These are phyloP conservation scores for Amblyornis subalaris DNA, from an alignment of 2,113 vertebrate genomes.

Conservation along the genomic window DNA sequence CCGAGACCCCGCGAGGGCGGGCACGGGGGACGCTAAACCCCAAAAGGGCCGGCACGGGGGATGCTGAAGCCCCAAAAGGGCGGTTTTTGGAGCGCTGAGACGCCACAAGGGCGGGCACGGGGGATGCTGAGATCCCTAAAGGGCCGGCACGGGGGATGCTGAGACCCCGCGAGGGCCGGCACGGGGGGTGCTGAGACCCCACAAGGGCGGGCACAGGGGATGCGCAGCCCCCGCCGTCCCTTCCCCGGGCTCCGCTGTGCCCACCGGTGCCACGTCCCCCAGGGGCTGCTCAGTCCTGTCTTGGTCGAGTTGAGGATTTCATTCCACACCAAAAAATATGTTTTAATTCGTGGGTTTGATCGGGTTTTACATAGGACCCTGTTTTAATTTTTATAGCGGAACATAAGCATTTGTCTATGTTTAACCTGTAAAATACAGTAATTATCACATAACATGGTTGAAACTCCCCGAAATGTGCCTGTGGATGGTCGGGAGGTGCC, in stretches of 20 bases:
- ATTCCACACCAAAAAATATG: not conserved
- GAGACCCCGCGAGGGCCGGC: fast-evolving
- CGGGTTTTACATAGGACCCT: not conserved
- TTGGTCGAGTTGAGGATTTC: not conserved
- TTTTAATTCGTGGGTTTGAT: not conserved
- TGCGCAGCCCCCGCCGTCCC: not conserved
- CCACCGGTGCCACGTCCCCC: not conserved
- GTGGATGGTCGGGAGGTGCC: not conserved
- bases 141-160: fast-evolving
- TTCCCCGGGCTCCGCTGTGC: not conserved
- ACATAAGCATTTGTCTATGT: not conserved
- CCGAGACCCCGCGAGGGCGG: not conserved
- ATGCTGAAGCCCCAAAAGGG: no score
- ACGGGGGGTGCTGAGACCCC: not conserved
- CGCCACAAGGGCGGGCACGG: fast-evolving
- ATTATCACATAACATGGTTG: fast-evolving
- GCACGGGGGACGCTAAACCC: fast-evolving
- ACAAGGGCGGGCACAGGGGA: fast-evolving
- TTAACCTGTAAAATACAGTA: not conserved
- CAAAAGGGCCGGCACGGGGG: no score
- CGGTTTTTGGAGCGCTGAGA: not conserved
- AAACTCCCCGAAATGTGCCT: not conserved
- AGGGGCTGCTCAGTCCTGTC: not conserved
- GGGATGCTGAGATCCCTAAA: fast-evolving
- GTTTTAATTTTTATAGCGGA: not conserved